Evolutionary conservation across 2,797 vertebrate species (phyloP), one percentile per base, ranked within the genome.

Genomic region (Xiphorhynchus erythropygius): DNA sequence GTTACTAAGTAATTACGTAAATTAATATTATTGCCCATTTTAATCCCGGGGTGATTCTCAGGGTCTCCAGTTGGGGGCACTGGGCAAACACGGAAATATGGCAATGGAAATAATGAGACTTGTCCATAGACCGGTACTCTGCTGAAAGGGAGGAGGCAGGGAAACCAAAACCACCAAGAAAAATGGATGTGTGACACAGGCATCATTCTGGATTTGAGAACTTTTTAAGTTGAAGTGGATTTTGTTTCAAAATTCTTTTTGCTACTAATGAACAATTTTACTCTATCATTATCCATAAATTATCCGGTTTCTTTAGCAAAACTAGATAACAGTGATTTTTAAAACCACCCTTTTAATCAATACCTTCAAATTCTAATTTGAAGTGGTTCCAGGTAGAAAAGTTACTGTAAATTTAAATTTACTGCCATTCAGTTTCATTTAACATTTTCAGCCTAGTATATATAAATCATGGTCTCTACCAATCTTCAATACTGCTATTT

Each of bases 61-160:
- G 56, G 49, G 44, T 67, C 44, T 93, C 96, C 96, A 94, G 95
- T 0, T 93, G 96, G 90, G 94, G 96, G 94, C 95, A 95, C 77
- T 95, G 83, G 47, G 44, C 83, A 95, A 84, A 63, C 94, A 67
- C 1, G 33, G 56, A 92, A 95, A 77, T 18, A 30, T 41, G 63
- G 59, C 50, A 63, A 13, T 8, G 32, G 55, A 46, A 46, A 46
- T 10, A 41, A 32, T 1, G 49, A 69, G 49, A 10, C 13, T 24
- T 2, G 7, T 0, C 9, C 22, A 39, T 3, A 5, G 6, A 17
- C 12, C 13, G 5, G 32, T 7, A 4, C 13, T 9, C 37, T 1
- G 53, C 46, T 18, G 64, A 14, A 32, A 18, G 16, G 4, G 2
- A 16, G 12, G 6, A 11, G 4, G 4, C 11, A 2, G 21, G 17